These are phyloP conservation scores for Heliconius sara DNA, from an alignment of 2,888 invertebrate genomes.

Conservation along the genomic window DNA sequence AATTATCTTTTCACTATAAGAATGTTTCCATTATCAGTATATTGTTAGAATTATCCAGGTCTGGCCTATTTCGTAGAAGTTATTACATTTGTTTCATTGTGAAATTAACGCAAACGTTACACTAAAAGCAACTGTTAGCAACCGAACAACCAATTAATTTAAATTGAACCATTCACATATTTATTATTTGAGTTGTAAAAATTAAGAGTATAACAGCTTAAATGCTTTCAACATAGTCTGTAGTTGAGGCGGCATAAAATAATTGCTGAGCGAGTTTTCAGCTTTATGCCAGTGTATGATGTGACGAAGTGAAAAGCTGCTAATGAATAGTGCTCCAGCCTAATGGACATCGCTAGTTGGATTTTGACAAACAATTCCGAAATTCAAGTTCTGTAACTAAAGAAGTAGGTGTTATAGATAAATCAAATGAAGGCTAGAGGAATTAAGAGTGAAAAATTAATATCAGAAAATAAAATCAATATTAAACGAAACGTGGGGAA, in stretches of 20 bases:
- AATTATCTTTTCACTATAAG: conserved; percentile 8
- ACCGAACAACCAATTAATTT: neutral
- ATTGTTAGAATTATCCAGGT: neutral
- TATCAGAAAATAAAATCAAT: too few species aligned
- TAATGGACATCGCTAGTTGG: conserved; percentile 38
- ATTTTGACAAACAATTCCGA: conserved; percentile 33
- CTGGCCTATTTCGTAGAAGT: neutral
- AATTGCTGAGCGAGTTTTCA: conserved; percentile 53
- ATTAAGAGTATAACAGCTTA: conserved; percentile 25
- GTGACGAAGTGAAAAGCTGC: conserved; percentile 36
- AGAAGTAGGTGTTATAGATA: neutral
- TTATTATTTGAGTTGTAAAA: conserved; percentile 18
- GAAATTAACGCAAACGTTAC: neutral
- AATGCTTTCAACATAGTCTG: conserved; percentile 31
- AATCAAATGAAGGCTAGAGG: neutral
- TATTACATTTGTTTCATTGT: neutral
- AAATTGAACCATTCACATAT: conserved; percentile 13
- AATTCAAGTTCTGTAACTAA: neutral
- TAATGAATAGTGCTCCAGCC: conserved; percentile 37
- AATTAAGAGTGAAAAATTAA: neutral
- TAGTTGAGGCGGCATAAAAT: conserved; percentile 57
- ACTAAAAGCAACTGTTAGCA: neutral
- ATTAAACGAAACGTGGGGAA: too few species aligned
- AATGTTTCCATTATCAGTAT: conserved; percentile 3
- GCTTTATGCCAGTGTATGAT: conserved; percentile 33